Evolutionary conservation across 2,888 invertebrate genomes (phyloP).

Genomic region (Noctua fimbriata): DNA sequence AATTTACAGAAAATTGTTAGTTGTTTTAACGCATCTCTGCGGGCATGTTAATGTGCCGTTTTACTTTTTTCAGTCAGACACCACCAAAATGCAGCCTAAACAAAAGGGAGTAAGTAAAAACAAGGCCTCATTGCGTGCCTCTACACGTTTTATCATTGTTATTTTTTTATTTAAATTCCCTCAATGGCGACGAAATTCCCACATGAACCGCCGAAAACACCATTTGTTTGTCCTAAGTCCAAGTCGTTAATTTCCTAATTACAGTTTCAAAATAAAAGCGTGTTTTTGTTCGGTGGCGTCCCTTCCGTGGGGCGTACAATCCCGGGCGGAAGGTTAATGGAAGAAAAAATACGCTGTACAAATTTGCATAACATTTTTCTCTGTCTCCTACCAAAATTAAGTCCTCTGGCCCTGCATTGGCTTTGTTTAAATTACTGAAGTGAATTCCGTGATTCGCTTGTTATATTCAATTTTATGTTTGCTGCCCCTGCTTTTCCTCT

Average conservation of each 20-base stretch:
- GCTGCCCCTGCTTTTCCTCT: slow-evolving; percentile 65
- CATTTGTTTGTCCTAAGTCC: slow-evolving; percentile 85
- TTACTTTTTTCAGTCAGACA: background rate
- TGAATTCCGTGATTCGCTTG: slow-evolving; percentile 84
- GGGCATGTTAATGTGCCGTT: background rate
- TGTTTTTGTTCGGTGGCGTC: slow-evolving; percentile 84
- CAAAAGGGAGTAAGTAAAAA: slow-evolving; percentile 27
- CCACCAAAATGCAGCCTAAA: background rate
- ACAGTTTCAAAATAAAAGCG: slow-evolving; percentile 87
- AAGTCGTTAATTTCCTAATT: slow-evolving; percentile 89
- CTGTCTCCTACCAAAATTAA: slow-evolving; percentile 86
- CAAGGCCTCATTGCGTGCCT: slow-evolving; percentile 39
- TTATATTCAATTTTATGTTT: slow-evolving; percentile 80
- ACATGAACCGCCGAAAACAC: slow-evolving; percentile 80
- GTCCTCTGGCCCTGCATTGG: slow-evolving; percentile 83
- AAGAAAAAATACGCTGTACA: slow-evolving; percentile 89
- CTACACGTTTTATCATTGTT: slow-evolving; percentile 64
- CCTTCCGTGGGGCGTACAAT: slow-evolving; percentile 78
- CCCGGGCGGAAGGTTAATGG: slow-evolving; percentile 87
- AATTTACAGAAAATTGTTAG: background rate
- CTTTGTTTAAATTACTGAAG: slow-evolving; percentile 87
- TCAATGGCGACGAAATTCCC: slow-evolving; percentile 77
- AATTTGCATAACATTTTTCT: slow-evolving; percentile 90
- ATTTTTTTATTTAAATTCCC: slow-evolving; percentile 77
- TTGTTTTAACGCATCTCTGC: background rate